A percentile compares a stretch with the other conserved stretches of the same genome.
Evolutionary conservation across 2,888 invertebrate species (phyloP).

Genomic region (Nowickia ferox): DNA sequence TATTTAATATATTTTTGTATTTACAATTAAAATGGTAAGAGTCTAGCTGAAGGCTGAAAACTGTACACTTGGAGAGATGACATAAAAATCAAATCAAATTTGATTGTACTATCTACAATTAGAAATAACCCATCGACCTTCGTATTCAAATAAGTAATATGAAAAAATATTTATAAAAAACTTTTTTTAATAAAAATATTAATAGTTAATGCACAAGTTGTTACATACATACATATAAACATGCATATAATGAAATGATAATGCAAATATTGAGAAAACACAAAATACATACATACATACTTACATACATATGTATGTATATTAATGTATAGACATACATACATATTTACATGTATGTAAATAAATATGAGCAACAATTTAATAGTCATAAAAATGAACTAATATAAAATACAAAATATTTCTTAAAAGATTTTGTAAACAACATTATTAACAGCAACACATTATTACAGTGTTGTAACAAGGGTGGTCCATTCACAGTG

Average conservation of each 20-base stretch:
- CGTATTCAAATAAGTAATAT: slow-evolving; percentile 32
- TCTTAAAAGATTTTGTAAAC: slow-evolving; percentile 23
- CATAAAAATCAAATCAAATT: slow-evolving; percentile 41
- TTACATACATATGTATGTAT: not conserved
- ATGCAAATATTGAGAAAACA: not conserved
- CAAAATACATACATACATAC: not conserved
- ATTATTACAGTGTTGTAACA: slow-evolving; percentile 36
- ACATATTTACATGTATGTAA: no score
- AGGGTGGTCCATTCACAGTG: slow-evolving; percentile 34
- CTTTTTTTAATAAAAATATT: not conserved
- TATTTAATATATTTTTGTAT: not conserved
- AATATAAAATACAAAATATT: slow-evolving; percentile 25
- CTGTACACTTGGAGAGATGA: slow-evolving; percentile 13
- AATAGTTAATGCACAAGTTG: slow-evolving; percentile 20
- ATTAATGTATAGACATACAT: no score
- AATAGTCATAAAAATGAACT: not conserved
- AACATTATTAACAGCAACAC: slow-evolving; percentile 29
- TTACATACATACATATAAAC: not conserved
- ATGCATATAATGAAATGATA: not conserved
- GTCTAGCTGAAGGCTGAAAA: not conserved
- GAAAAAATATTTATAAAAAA: not conserved
- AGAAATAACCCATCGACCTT: slow-evolving; percentile 65
- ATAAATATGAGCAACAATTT: not conserved
- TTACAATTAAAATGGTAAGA: not conserved
- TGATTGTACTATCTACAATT: slow-evolving; percentile 65